Base-by-base conservation (phyloP, 2,113 vertebrate species). In the Tenebrosternarchus preto region DNA sequence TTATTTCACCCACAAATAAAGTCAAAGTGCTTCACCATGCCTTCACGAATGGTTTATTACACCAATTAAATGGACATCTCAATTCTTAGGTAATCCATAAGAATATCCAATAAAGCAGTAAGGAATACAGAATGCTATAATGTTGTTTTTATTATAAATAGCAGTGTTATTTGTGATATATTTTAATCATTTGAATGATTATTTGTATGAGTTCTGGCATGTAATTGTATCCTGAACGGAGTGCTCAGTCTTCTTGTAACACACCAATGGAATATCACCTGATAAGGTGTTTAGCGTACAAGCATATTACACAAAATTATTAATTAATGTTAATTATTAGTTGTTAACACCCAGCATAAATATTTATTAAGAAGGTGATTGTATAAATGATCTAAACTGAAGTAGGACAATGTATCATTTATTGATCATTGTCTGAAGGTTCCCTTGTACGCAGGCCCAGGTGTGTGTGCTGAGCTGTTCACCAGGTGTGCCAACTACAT, bases 401-500 rank as follows among this genome's bases (percentile, higher is more conserved):
- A n/a, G 69, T 19, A 22, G 19, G 6, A 24, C 53, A 3, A 3
- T 2, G 27, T 60, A 43, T 29, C 17, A 59, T 43, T 1, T 31
- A 17, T n/a, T 59, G 1, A 60, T 4, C 46, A 57, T 78, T 50
- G 36, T 50, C 29, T 31, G 5, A 69, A 7, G 36, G 36, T 36
- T 31, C 63, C 22, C 33, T 76, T 1, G 36, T n/a, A 61, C 25
- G 33, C 61, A 33, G 25, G 27, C 60, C 33, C 57, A 43, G 33
- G 63, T 36, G 78, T 75, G 55, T 73, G 73, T 56, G 78, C 81
- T 80, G 79, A 19, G 16, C 70, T 69, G 70, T 73, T 73, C 80
- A 85, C 70, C 85, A 86, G 76, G 85, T 86, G 88, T 89, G 86
- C 66, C 88, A 87, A 90, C 82, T 86, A 82, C 87, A 84, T 88